phyloP scores from a whole-genome alignment of 2,888 invertebrate genomes.

The Tetramorium bicarinatum region DNA sequence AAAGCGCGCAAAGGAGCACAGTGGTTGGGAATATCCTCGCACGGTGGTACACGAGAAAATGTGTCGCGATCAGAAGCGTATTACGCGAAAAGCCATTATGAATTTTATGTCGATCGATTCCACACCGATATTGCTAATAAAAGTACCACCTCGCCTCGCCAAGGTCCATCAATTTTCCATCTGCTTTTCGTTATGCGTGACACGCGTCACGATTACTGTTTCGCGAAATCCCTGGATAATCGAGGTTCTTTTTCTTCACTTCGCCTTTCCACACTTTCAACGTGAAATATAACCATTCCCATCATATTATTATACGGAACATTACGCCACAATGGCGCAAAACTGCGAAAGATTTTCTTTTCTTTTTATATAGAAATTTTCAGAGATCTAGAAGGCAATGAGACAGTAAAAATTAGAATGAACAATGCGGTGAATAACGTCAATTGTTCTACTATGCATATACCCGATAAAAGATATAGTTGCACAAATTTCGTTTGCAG shows the following conservation, averaged over 20 bases:
- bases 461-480: background rate
- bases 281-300: background rate
- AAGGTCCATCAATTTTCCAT: slow-evolving; percentile 55
- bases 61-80: slow-evolving; percentile 57
- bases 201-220: slow-evolving; percentile 36
- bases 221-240: slow-evolving; percentile 26
- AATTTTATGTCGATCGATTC: slow-evolving; percentile 79
- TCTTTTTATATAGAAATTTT: background rate
- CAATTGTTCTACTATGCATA: background rate
- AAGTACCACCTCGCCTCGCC: slow-evolving; percentile 65
- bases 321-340: background rate
- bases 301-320: background rate
- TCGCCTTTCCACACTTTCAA: background rate
- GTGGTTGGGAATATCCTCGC: slow-evolving; percentile 12
- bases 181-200: slow-evolving; percentile 61
- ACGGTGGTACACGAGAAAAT: slow-evolving; percentile 19
- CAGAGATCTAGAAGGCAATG: background rate
- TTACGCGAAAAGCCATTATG: slow-evolving; percentile 69
- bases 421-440: background rate
- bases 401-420: background rate
- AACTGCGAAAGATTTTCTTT: background rate
- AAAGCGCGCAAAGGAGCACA: slow-evolving; percentile 39
- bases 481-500: slow-evolving; percentile 14
- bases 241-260: slow-evolving; percentile 22
- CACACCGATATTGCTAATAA: slow-evolving; percentile 76